Base-by-base conservation (phyloP, 2,888 invertebrate species). In the Taphrorychus bicolor region DNA sequence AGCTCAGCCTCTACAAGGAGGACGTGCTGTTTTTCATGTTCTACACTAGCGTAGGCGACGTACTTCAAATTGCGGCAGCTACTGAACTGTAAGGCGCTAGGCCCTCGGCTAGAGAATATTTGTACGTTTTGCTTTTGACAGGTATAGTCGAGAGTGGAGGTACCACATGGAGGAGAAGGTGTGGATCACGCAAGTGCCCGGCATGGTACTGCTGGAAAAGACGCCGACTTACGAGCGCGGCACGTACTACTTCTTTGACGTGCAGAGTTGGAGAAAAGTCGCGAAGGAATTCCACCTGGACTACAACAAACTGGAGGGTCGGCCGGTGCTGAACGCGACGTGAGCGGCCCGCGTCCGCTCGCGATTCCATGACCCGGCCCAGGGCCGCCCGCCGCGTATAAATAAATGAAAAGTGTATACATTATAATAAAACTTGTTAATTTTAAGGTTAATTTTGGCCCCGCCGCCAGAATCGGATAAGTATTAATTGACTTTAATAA, bases 161-260 rank as follows among this genome's bases (percentile, higher is more conserved):
- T 99, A 97, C 87, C 98, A 99, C 84, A 98, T 93, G 87, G 97
- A 97, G 82, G 98, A 99, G 83, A 94, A 97, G 84, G 95, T 98
- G 79, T 98, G 98, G 98, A 96, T 98, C 83, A 98, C 97, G 78
- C 93, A 97, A 84, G 96, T 96, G 79, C 97, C 97, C 74, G 97
- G 97, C 76, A 91, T 96, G 87, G 91, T 93, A 76, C 92, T 95
- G 80, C 89, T 94, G 77, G 96, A 98, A 83, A 98, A 98, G 85
- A 97, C 96, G 74, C 90, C 91, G 78, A 94, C 94, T 76, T 98
- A 96, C 85, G 98, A 99, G 87, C 89, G 97, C 81, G 98, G 98
- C 85, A 98, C 97, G 79, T 99, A 99, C 87, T 98, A 96, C 86
- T 97, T 97, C 86, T 99, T 99, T 84, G 99, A 99, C 86, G 96